Evolutionary conservation across 2,113 vertebrate genomes (phyloP).

Genomic region (Myxocyprinus asiaticus): DNA sequence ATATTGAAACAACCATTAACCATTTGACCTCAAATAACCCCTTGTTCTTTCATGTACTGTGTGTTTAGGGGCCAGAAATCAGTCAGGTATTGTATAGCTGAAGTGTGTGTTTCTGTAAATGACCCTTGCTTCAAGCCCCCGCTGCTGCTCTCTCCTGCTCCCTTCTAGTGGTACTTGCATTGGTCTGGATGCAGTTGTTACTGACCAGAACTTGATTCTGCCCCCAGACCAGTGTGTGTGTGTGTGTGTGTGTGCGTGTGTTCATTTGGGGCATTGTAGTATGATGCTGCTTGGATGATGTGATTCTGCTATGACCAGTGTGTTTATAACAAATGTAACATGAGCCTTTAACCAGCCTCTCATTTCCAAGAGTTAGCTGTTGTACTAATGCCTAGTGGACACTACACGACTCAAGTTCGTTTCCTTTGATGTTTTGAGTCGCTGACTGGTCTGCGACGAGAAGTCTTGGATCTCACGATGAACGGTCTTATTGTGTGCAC

Average conservation of each 20-base stretch:
- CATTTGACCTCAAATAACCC: slow-evolving; percentile 51
- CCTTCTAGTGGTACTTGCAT: slow-evolving; percentile 66
- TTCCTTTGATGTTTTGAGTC: too few relatives aligned
- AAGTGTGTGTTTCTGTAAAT: slow-evolving; percentile 66
- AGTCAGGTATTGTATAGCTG: slow-evolving; percentile 81
- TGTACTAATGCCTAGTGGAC: neutral
- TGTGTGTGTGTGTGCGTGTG: slow-evolving; percentile 49
- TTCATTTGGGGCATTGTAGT: slow-evolving; percentile 40
- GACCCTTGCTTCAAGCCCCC: slow-evolving; percentile 30
- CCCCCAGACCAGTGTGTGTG: slow-evolving; percentile 57
- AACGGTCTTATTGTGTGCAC: too few relatives aligned
- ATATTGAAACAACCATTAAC: slow-evolving; percentile 49
- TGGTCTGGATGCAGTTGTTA: slow-evolving; percentile 62
- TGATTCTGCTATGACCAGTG: neutral
- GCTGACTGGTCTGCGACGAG: too few relatives aligned
- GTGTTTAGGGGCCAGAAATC: slow-evolving; percentile 88
- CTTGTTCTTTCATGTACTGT: slow-evolving; percentile 79
- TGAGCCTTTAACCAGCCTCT: neutral
- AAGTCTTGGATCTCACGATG: too few relatives aligned
- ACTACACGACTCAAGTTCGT: too few relatives aligned
- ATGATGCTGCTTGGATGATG: slow-evolving; percentile 17
- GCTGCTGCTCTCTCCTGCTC: neutral
- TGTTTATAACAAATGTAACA: neutral
- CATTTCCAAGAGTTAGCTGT: neutral
- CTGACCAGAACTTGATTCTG: slow-evolving; percentile 8